phyloP scores from a whole-genome alignment of 2,888 invertebrate species.

The Pheosia gnoma region DNA sequence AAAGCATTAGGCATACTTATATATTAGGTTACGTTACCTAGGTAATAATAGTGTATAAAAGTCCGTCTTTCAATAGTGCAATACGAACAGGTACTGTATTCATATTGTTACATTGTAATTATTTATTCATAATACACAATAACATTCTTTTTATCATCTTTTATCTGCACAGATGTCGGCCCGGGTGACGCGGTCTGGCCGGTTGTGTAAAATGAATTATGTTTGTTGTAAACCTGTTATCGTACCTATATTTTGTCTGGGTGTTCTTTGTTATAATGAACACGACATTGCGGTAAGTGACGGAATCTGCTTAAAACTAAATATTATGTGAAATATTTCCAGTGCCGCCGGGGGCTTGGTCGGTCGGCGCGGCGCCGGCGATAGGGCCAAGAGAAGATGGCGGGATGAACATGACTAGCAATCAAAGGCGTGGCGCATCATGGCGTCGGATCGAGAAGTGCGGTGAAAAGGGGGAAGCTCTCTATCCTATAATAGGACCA shows the following conservation, averaged over 20 bases:
- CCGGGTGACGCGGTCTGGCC: slow-evolving; percentile 16
- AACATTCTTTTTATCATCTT: slow-evolving; percentile 27
- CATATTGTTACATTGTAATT: slow-evolving; percentile 10
- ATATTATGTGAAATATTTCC: too few relatives aligned
- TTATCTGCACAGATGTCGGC: slow-evolving; percentile 28
- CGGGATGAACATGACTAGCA: too few relatives aligned
- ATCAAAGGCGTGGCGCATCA: too few relatives aligned
- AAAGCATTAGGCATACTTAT: too few relatives aligned
- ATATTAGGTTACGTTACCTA: too few relatives aligned
- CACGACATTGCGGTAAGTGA: not conserved
- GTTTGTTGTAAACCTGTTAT: slow-evolving; percentile 6
- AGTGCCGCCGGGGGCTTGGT: too few relatives aligned
- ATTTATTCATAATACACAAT: slow-evolving; percentile 21
- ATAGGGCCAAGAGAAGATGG: too few relatives aligned
- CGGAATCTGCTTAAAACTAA: not conserved
- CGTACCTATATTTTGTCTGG: not conserved
- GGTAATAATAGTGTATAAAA: not conserved
- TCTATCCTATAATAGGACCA: too few relatives aligned
- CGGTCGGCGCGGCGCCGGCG: too few relatives aligned
- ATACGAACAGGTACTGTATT: not conserved
- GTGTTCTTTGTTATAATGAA: not conserved
- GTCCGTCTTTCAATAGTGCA: not conserved
- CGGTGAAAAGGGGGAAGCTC: too few relatives aligned
- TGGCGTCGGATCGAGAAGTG: too few relatives aligned
- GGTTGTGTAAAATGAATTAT: slow-evolving; percentile 8